Evolutionary conservation across 2,113 vertebrate species (phyloP).

Genomic region (Anhinga anhinga): DNA sequence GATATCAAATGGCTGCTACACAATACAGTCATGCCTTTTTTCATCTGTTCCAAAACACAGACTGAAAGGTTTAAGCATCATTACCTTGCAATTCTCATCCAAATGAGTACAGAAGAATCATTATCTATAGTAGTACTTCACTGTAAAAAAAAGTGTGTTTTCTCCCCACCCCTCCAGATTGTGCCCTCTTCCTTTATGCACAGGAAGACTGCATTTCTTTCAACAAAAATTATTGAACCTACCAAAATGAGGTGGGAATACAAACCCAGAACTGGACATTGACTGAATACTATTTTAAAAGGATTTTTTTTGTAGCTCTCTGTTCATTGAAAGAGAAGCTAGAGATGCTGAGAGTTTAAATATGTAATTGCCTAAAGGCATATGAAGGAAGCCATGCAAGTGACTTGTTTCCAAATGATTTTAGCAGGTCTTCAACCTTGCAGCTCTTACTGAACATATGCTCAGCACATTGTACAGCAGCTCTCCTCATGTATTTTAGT

Average conservation of each 20-base stretch:
- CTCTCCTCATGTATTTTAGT: not conserved
- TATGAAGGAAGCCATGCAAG: conserved; percentile 32
- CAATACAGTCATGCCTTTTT: not conserved
- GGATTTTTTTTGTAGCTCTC: not conserved
- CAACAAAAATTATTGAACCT: not conserved
- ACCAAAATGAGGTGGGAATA: not conserved
- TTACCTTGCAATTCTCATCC: not conserved
- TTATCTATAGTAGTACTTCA: not conserved
- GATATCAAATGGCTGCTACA: not conserved
- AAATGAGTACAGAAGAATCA: not conserved
- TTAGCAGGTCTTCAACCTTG: conserved; percentile 14
- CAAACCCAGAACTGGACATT: not conserved
- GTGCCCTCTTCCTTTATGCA: not conserved
- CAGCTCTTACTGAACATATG: not conserved
- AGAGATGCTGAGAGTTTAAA: not conserved
- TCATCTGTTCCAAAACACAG: not conserved
- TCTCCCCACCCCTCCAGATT: not conserved
- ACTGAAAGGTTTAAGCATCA: not conserved
- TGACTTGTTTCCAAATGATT: conserved; percentile 17
- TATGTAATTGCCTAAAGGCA: conserved; percentile 1
- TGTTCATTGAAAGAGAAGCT: not conserved
- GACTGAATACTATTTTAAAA: not conserved
- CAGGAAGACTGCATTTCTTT: not conserved
- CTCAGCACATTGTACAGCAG: not conserved
- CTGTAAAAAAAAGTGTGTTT: not conserved